Evolutionary conservation across 2,113 vertebrate species (phyloP).

Genomic region (Paralichthys olivaceus): DNA sequence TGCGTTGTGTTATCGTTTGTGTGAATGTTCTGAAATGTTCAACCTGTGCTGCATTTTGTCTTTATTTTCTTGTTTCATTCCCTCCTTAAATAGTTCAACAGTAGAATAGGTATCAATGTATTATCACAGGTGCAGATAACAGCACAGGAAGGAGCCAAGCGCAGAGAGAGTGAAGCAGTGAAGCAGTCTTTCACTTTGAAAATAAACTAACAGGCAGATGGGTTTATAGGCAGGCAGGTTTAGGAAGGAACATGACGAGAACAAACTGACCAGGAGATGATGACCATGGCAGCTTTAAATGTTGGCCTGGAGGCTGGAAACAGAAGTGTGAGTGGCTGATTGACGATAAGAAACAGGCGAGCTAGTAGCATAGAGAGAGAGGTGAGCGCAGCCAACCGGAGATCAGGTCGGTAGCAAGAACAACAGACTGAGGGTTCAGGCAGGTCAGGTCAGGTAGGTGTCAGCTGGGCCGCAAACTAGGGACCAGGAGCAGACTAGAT

Average conservation of each 20-base stretch:
- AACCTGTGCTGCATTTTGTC: conserved; percentile 33
- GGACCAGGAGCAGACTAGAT: not conserved
- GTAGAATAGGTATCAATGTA: not conserved
- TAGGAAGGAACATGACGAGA: not conserved
- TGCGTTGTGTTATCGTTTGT: conserved; percentile 26
- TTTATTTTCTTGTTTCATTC: conserved; percentile 1
- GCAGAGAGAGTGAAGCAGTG: not conserved
- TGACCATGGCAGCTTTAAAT: not conserved
- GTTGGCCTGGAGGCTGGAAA: not conserved
- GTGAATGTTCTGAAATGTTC: conserved; percentile 30
- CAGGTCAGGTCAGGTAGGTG: not conserved
- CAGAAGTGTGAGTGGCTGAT: not conserved
- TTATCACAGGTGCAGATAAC: not conserved
- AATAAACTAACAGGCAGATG: not conserved
- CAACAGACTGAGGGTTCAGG: not conserved
- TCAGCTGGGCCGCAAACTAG: not conserved
- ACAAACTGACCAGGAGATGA: not conserved
- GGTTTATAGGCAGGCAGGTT: not conserved
- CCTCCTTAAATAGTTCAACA: not conserved
- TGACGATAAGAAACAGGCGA: too few relatives aligned
- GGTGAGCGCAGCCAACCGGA: too few relatives aligned
- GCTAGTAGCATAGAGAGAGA: too few relatives aligned
- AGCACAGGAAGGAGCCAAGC: not conserved
- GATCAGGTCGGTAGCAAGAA: not conserved
- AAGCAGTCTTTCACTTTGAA: not conserved